phyloP scores from a whole-genome alignment of 2,113 vertebrate species.

The Corvus hawaiiensis region DNA sequence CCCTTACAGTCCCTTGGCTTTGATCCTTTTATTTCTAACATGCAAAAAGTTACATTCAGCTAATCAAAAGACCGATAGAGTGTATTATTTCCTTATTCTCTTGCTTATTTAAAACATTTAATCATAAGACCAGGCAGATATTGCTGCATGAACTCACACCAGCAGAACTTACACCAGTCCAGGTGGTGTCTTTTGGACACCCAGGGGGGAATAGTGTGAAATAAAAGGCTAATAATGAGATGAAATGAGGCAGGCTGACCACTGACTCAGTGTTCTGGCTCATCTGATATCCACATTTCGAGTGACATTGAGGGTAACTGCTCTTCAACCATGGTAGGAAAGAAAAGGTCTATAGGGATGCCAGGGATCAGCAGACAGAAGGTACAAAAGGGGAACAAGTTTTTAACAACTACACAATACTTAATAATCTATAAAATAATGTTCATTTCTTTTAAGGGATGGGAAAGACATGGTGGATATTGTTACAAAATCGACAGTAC shows the following conservation, averaged over 20 bases:
- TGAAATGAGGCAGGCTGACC: background rate
- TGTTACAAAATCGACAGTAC: conserved; percentile 85
- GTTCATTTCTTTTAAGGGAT: conserved; percentile 78
- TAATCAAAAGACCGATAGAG: background rate
- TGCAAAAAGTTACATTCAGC: background rate
- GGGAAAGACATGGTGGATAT: conserved; percentile 84
- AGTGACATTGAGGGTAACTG: background rate
- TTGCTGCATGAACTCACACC: fast-evolving
- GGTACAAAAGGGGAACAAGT: background rate
- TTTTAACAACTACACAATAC: background rate
- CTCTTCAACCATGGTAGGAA: background rate
- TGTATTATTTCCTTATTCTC: background rate
- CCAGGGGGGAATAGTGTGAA: background rate
- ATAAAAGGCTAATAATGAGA: background rate
- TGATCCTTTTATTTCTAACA: background rate
- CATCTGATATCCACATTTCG: background rate
- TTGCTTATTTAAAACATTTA: background rate
- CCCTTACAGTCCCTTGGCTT: background rate
- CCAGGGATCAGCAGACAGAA: background rate
- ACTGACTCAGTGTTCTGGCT: background rate
- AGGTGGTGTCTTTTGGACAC: background rate
- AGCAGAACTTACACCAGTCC: background rate
- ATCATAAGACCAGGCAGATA: background rate
- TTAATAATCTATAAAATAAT: conserved; percentile 34
- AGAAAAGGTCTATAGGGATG: background rate